Evolutionary conservation across 2,888 invertebrate genomes (phyloP).

Genomic region (Euzophera pinguis): DNA sequence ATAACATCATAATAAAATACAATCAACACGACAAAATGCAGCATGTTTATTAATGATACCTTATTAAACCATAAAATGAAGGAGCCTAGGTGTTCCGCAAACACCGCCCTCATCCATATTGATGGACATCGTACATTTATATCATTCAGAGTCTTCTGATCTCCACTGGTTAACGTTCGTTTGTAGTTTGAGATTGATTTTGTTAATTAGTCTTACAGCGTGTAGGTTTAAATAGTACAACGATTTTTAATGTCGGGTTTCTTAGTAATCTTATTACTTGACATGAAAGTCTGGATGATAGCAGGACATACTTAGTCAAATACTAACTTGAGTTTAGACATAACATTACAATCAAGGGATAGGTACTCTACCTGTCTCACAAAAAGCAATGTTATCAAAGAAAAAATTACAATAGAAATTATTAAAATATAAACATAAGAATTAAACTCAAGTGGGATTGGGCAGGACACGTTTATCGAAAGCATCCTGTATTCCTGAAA

Average conservation of each 20-base stretch:
- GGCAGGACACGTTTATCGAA: too few species aligned
- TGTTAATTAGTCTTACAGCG: conserved; percentile 23
- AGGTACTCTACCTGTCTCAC: background rate
- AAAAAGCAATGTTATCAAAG: too few species aligned
- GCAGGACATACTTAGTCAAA: background rate
- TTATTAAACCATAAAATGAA: conserved; percentile 7
- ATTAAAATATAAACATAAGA: too few species aligned
- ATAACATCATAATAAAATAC: background rate
- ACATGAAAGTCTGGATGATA: conserved; percentile 2
- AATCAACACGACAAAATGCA: background rate
- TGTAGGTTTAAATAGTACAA: conserved; percentile 18
- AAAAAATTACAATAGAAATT: too few species aligned
- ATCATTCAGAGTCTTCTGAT: conserved; percentile 19
- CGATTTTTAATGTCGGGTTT: conserved; percentile 1
- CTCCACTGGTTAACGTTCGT: conserved; percentile 19
- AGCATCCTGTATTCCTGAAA: too few species aligned
- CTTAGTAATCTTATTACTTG: conserved; percentile 1
- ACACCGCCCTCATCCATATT: conserved; percentile 20
- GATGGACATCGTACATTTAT: conserved; percentile 21
- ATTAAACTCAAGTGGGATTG: too few species aligned
- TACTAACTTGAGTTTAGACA: background rate
- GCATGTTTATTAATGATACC: conserved; percentile 17
- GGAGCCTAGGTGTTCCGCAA: conserved; percentile 14
- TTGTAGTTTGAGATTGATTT: conserved; percentile 20
- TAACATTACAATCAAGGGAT: too few species aligned